Conservation (phyloP, 2,113 vertebrate species). For the Rhombomys opimus region DNA sequence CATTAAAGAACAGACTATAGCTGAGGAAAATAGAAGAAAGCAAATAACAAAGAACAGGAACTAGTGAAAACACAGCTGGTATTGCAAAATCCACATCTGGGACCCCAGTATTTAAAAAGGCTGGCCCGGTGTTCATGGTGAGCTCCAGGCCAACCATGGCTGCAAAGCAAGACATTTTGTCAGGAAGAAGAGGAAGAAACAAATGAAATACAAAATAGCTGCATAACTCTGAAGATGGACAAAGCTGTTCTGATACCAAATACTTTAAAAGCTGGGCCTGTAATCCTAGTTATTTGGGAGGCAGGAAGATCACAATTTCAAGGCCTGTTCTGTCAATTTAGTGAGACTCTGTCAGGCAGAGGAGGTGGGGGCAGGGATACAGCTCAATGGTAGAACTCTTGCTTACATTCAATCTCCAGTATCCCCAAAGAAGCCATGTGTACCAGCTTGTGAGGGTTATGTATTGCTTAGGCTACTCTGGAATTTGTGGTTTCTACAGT, state of each 20-base stretch:
- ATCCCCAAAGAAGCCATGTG: neutral
- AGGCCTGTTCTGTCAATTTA: neutral
- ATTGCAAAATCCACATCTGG: neutral
- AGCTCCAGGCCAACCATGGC: neutral
- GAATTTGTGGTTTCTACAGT: neutral
- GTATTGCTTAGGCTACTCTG: neutral
- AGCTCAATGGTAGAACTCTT: neutral
- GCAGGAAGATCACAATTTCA: neutral
- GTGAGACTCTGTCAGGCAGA: neutral
- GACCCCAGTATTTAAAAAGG: neutral
- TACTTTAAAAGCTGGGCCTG: neutral
- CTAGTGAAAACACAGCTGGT: neutral
- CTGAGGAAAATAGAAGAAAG: neutral
- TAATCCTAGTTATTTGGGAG: neutral
- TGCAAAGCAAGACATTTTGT: neutral
- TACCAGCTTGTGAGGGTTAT: no score
- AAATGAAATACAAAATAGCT: conserved; percentile 33
- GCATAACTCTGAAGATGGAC: neutral
- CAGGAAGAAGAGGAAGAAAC: neutral
- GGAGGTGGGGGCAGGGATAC: neutral
- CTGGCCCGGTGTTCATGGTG: neutral
- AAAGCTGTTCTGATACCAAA: neutral
- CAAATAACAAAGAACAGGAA: neutral
- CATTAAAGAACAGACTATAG: neutral
- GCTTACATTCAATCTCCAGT: neutral